Base-by-base conservation (phyloP, 2,797 vertebrate genomes). In the Perdix hodgsoniae region DNA sequence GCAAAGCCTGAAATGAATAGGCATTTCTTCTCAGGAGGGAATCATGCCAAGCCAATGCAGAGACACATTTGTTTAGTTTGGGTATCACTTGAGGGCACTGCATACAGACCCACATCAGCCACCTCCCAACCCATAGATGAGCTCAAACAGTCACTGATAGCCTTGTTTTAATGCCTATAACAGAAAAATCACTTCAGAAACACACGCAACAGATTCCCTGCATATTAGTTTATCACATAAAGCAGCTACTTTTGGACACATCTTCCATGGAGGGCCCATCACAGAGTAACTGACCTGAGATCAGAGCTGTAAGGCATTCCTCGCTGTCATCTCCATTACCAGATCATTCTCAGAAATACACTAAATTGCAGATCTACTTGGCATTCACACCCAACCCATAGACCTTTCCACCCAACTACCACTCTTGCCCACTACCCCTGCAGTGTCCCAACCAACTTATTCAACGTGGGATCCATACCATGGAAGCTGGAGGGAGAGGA, bases 401-500 rank as follows among this genome's bases (percentile, higher is more conserved):
- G 1, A 18, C 40, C 22, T 72, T 52, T 35, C 47, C 39, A 63
- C 9, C n/a, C 71, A 35, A 0, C 31, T 49, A 8, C 37, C 4
- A 9, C 83, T 67, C 71, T 56, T 23, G 23, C 10, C 29, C 27
- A 70, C 16, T 49, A 17, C 24, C 45, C n/a, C 40, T 35, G 31
- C 44, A 17, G 8, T 5, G 26, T 18, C 56, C 42, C 78, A 47
- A 45, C 15, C 35, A 52, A 14, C 29, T 83, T 35, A 29, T 17
- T 50, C 39, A 35, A 8, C 0, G 0, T 0, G 0, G 10, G 72
- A 27, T n/a, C n/a, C n/a, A 37, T 27, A 73, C 24, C 1, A 1
- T 19, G 56, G 33, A 40, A 59, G 31, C 18, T 49, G 49, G 13
- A 72, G 23, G 52, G 14, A 59, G 56, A 77, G 40, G 14, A 79